These are phyloP conservation scores for Echinops telfairi DNA, from an alignment of 2,113 vertebrate genomes.

Conservation along the genomic window DNA sequence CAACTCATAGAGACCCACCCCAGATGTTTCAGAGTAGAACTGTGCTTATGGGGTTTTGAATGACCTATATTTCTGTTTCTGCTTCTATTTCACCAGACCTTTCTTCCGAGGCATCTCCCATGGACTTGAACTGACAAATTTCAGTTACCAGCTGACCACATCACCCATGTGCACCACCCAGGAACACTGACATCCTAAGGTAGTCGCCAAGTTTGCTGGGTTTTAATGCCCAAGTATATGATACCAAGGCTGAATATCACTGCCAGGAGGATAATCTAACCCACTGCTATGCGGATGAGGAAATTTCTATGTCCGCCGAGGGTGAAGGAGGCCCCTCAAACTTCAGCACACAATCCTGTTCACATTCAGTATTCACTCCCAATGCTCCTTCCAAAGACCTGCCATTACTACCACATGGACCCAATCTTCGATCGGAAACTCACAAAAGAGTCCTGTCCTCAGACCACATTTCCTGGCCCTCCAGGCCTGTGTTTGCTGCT, in stretches of 20 bases:
- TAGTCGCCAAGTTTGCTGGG: too few species aligned
- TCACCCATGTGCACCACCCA: background rate
- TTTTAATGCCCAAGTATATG: background rate
- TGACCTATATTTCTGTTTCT: background rate
- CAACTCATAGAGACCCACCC: background rate
- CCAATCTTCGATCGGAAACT: background rate
- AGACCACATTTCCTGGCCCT: accelerated
- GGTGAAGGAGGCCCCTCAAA: background rate
- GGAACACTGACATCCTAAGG: too few species aligned
- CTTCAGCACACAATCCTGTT: accelerated
- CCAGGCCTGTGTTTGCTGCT: background rate
- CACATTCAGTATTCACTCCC: background rate
- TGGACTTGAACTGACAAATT: background rate
- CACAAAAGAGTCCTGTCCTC: too few species aligned
- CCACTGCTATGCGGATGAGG: accelerated
- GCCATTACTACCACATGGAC: background rate
- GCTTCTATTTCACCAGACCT: background rate
- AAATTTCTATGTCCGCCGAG: background rate
- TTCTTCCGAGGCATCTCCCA: background rate
- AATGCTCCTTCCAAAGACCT: too few species aligned
- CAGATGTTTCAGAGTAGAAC: background rate
- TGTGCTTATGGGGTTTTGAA: background rate
- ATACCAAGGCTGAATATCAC: background rate
- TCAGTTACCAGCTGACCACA: background rate
- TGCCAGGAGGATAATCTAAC: accelerated